These are phyloP conservation scores for Raja brachyura DNA, from an alignment of 2,113 vertebrate genomes.

Conservation along the genomic window DNA sequence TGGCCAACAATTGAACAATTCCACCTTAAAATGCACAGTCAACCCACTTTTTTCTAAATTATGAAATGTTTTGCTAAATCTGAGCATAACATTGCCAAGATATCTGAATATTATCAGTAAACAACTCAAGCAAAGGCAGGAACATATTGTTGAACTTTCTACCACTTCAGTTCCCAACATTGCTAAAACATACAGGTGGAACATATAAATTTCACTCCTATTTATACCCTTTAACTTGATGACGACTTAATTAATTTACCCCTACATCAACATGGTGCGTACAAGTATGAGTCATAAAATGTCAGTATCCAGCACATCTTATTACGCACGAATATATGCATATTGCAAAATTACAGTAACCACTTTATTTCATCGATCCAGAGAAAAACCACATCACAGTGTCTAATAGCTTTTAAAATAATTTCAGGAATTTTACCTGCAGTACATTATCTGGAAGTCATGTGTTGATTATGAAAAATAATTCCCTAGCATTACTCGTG, in stretches of 20 bases:
- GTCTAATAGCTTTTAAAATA: not conserved
- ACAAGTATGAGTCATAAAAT: not conserved
- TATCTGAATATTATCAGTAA: not conserved
- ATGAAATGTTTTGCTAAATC: not conserved
- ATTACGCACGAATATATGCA: not conserved
- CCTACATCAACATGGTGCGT: not conserved
- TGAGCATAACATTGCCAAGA: not conserved
- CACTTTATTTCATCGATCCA: not conserved
- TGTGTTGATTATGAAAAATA: not conserved
- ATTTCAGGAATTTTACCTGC: not conserved
- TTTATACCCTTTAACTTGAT: not conserved
- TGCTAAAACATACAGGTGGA: not conserved
- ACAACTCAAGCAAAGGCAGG: not conserved
- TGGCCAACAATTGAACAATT: not conserved
- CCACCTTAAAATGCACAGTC: not conserved
- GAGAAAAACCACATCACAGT: not conserved
- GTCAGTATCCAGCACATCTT: not conserved
- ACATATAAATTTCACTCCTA: not conserved
- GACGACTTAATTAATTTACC: not conserved
- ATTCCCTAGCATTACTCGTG: not conserved
- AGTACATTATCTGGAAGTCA: not conserved
- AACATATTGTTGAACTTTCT: not conserved
- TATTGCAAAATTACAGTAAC: not conserved
- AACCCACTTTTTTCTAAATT: not conserved
- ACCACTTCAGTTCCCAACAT: not conserved